A percentile compares a stretch with the other conserved stretches of the same genome.
These are phyloP conservation scores for Coleophora deauratella DNA, from an alignment of 2,888 invertebrate species.

Conservation along the genomic window DNA sequence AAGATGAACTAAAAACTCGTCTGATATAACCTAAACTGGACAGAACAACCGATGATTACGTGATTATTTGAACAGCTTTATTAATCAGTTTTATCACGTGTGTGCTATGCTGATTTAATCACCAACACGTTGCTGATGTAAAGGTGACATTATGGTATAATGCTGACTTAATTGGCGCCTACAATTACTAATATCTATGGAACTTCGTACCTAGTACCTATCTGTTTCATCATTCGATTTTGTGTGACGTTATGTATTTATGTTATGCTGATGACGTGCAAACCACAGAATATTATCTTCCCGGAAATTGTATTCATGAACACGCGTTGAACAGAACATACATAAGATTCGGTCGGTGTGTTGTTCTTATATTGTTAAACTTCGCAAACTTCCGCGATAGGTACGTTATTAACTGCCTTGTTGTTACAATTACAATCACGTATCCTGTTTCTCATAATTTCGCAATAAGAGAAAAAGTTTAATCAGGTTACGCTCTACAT, in stretches of 20 bases:
- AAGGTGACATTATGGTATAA: slow-evolving; percentile 33
- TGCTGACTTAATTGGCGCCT: slow-evolving; percentile 41
- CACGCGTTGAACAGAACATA: slow-evolving; percentile 26
- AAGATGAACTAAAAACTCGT: too few species aligned
- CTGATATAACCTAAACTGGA: too few species aligned
- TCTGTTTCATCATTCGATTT: too few species aligned
- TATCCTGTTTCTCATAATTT: slow-evolving; percentile 44
- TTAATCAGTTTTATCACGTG: too few species aligned
- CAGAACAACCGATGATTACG: not conserved
- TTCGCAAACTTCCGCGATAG: slow-evolving; percentile 28
- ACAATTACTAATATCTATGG: slow-evolving; percentile 26
- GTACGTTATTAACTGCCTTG: slow-evolving; percentile 21
- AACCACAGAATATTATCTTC: slow-evolving; percentile 1
- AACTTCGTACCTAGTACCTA: too few species aligned
- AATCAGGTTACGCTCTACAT: slow-evolving; percentile 17
- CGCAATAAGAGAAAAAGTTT: slow-evolving; percentile 24
- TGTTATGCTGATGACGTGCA: not conserved
- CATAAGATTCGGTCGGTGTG: slow-evolving; percentile 23
- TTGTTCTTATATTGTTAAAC: slow-evolving; percentile 27
- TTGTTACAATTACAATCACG: slow-evolving; percentile 23
- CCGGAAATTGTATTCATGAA: slow-evolving; percentile 23
- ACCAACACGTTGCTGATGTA: too few species aligned
- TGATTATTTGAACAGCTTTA: too few species aligned
- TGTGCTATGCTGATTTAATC: too few species aligned
- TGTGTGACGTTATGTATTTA: too few species aligned